Evolutionary conservation across 2,113 vertebrate genomes (phyloP).

Genomic region (Pelusios castaneus): DNA sequence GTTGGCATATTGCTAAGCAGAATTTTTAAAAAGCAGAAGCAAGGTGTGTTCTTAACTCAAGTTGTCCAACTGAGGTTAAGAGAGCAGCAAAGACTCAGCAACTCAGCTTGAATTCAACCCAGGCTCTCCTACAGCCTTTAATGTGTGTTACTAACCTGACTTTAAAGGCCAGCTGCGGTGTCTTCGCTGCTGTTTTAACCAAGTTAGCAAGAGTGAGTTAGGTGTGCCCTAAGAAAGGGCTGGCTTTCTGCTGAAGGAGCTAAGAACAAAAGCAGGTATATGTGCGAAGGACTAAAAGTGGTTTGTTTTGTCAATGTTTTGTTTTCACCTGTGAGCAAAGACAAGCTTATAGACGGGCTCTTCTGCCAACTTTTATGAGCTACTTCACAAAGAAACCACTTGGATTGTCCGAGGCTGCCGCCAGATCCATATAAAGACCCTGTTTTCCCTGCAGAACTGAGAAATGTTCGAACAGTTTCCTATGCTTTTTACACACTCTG

Average conservation of each 20-base stretch:
- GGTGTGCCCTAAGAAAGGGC: neutral
- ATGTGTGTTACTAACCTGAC: neutral
- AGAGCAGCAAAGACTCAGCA: too few species aligned
- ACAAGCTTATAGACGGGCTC: neutral
- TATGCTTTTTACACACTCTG: neutral
- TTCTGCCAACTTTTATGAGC: neutral
- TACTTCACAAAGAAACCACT: neutral
- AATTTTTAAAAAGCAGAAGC: too few species aligned
- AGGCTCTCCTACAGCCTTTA: neutral
- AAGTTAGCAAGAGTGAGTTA: neutral
- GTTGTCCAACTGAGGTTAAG: neutral
- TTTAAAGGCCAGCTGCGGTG: neutral
- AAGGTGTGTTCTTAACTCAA: neutral
- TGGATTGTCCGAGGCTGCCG: neutral
- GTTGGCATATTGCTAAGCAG: neutral
- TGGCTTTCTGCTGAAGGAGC: neutral
- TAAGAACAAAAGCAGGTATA: rapidly evolving
- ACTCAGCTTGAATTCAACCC: neutral
- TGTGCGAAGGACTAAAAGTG: neutral
- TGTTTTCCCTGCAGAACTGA: neutral
- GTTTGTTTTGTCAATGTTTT: neutral
- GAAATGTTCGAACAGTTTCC: neutral
- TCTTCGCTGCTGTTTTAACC: neutral
- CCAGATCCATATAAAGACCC: too few species aligned
- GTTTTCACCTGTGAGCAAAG: too few species aligned